These are phyloP conservation scores for Lethrus apterus DNA, from an alignment of 1,140 invertebrate genomes.

Conservation along the genomic window DNA sequence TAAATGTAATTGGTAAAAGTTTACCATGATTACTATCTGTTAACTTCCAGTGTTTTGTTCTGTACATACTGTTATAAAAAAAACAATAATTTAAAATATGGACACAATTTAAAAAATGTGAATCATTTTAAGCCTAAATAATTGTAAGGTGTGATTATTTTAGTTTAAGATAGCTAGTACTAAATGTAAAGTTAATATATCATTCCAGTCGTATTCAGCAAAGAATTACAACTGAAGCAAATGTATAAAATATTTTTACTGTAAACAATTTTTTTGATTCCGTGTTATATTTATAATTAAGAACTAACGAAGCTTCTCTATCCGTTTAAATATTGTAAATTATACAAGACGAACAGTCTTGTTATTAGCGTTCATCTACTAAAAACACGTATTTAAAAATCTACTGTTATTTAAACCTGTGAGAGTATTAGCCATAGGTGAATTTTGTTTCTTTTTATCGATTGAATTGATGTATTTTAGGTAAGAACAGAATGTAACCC, in stretches of 20 bases:
- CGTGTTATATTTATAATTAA: conserved; percentile 7
- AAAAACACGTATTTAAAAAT: conserved; percentile 26
- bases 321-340: conserved; percentile 15
- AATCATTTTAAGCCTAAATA: conserved; percentile 9
- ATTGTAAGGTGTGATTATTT: conserved; percentile 6
- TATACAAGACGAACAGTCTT: conserved; percentile 11
- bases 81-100: no score
- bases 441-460: conserved; percentile 31
- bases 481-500: conserved; percentile 37
- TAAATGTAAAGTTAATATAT: conserved; percentile 9
- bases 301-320: conserved; percentile 10
- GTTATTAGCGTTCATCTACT: conserved; percentile 26
- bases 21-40: conserved; percentile 5
- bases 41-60: conserved; percentile 6
- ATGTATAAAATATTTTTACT: conserved; percentile 9
- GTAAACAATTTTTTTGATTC: conserved; percentile 15
- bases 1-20: no score
- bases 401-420: conserved; percentile 35
- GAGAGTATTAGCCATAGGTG: conserved; percentile 32
- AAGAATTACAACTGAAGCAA: conserved; percentile 1
- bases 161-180: conserved; percentile 4
- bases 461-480: conserved; percentile 39
- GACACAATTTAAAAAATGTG: conserved; percentile 4
- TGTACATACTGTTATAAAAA: conserved; percentile 6
- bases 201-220: conserved; percentile 7